Evolutionary conservation across 2,113 vertebrate species (phyloP).

Genomic region (Ictalurus furcatus): DNA sequence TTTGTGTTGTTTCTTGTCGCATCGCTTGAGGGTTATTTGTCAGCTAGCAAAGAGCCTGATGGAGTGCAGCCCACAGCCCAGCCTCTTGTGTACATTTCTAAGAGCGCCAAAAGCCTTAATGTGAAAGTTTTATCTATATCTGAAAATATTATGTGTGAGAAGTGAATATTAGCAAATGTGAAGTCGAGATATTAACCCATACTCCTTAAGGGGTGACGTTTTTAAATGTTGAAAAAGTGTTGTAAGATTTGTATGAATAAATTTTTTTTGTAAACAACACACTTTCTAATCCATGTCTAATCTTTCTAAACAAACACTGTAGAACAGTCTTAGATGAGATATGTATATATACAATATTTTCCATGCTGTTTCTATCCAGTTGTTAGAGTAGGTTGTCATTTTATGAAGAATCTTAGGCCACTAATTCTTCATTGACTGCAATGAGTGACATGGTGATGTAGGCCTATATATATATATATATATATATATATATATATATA

Average conservation of each 20-base stretch:
- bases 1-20: slow-evolving; percentile 57
- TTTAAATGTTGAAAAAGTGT: slow-evolving; percentile 94
- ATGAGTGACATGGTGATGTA: background rate
- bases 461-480: no score
- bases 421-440: slow-evolving; percentile 1
- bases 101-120: slow-evolving; percentile 97
- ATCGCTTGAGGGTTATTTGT: slow-evolving; percentile 72
- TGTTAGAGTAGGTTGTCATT: background rate
- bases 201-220: slow-evolving; percentile 87
- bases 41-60: slow-evolving; percentile 78
- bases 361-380: background rate
- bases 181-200: slow-evolving; percentile 82
- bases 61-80: slow-evolving; percentile 77
- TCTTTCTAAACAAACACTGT: slow-evolving; percentile 78
- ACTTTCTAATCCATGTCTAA: slow-evolving; percentile 85
- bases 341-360: background rate
- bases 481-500: no score
- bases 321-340: slow-evolving; percentile 1
- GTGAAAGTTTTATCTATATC: slow-evolving; percentile 84
- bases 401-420: background rate
- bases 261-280: slow-evolving; percentile 97
- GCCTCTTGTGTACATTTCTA: slow-evolving; percentile 87
- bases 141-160: slow-evolving; percentile 83
- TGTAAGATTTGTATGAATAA: slow-evolving; percentile 99
- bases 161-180: slow-evolving; percentile 81